Percentiles rank a stretch among this genome's conserved stretches.
Evolutionary conservation across 2,888 invertebrate genomes (phyloP).

Genomic region (Odontocerum albicorne): DNA sequence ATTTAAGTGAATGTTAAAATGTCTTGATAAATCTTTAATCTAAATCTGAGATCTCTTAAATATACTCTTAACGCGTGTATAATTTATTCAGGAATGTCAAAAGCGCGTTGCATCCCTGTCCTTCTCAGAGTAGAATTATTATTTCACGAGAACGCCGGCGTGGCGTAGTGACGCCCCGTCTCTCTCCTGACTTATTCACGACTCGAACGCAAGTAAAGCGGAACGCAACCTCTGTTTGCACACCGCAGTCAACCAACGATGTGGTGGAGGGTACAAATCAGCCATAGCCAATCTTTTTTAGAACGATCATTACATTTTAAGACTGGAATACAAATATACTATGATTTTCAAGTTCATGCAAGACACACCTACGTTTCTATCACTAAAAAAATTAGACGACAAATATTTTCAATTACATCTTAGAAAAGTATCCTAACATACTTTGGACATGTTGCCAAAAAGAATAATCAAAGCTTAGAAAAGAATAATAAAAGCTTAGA

Average conservation of each 20-base stretch:
- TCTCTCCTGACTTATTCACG: slow-evolving; percentile 17
- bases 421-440: no score
- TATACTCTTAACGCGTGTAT: slow-evolving; percentile 2
- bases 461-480: no score
- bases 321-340: no score
- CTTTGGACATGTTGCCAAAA: no score
- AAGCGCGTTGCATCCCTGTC: slow-evolving; percentile 17
- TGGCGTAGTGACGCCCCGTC: not conserved
- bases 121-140: slow-evolving; percentile 16
- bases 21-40: not conserved
- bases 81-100: slow-evolving; percentile 11
- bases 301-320: no score
- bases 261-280: no score
- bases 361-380: no score
- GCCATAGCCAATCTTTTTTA: no score
- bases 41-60: not conserved
- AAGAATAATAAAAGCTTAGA: no score
- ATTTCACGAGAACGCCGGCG: slow-evolving; percentile 14
- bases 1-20: not conserved
- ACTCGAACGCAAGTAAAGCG: slow-evolving; percentile 15
- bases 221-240: slow-evolving; percentile 2
- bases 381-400: no score
- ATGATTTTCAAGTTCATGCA: no score
- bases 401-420: no score
- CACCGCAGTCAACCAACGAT: not conserved